Evolutionary conservation across 1,140 invertebrate species (phyloP), one percentile per base, ranked within the genome.

Genomic region (Drosophila sechellia): DNA sequence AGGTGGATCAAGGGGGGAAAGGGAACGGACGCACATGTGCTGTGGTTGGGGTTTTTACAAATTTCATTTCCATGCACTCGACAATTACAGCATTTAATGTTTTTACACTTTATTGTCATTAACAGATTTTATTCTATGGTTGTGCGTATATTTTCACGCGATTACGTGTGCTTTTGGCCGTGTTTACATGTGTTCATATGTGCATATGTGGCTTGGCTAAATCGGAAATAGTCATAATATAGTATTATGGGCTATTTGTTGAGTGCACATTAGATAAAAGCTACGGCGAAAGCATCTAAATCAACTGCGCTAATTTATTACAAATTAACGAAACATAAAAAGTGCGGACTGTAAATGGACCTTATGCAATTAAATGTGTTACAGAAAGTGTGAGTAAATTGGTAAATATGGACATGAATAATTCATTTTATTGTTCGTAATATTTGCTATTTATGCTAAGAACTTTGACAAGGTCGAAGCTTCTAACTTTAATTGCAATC

Each of bases 91-190:
- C 15, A 48, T 69, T 77, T 77, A 61, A 77, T 77, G 63, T 69
- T 77, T 77, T 77, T 77, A 77, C 74, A 77, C 66, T 77, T 77
- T 70, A 77, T 69, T 77, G 74, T 68, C 74, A 77, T 77, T 77
- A 77, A 77, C 73, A 76, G 72, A 77, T 68, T 77, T 70, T 70
- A 49, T 52, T 27, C 34, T 15, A 10, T 27, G 48, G 5, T n/a
- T 45, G 25, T 50, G 39, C 42, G 49, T 58, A 42, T 48, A 37
- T 42, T 43, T 59, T 31, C 48, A 27, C 37, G 46, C 46, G 69
- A 58, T 57, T 73, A 52, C 68, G 68, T 61, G 39, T 61, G 63
- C 35, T 40, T 40, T 40, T 48, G 66, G 40, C 34, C 40, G 54
- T 52, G 60, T 65, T 13, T 39, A 39, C 31, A 31, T 10, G 31